Base-by-base conservation (phyloP, 2,797 vertebrate species). In the Ceryle rudis region DNA sequence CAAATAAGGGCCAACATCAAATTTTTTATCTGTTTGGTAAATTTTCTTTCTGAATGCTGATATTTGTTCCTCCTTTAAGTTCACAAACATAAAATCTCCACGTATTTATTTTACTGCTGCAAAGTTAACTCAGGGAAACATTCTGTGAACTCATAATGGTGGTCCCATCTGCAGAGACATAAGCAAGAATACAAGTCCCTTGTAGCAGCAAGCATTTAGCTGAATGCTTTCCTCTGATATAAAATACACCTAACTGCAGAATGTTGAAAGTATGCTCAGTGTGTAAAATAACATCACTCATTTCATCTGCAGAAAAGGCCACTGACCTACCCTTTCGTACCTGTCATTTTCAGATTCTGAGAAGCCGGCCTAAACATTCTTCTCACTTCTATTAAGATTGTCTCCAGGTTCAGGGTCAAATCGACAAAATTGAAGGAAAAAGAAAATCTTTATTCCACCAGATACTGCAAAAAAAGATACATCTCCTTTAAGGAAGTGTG, bases 81-180 rank as follows among this genome's bases (percentile, higher is more conserved):
- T 90, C 23, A 47, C 44, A 9, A 82, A 95, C 39, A 71, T 70
- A n/a, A 58, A 85, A 20, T 3, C 0, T 6, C 1, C 6, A 33
- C 3, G 55, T 58, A 72, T 84, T 96, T 80, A 54, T 90, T 82
- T 91, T 52, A 81, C 10, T 20, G 18, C 31, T 75, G 11, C 41
- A n/a, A 39, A 62, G 7, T 39, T 67, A 78, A 15, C 4, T 14
- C 41, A 86, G 60, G 72, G 96, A 90, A 70, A 8, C 39, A 47
- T 70, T 96, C 35, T 49, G 31, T 65, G 60, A 89, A 47, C 23
- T 47, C 61, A 13, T 11, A 55, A 86, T 4, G 42, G 37, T 4
- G 12, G 39, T 92, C n/a, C n/a, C 28, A 39, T 69, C 55, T 92
- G 54, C 46, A 90, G 64, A 95, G 6, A 65, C 29, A 46, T 11